A percentile compares a stretch with the other conserved stretches of the same genome.
phyloP scores from a whole-genome alignment of 2,797 vertebrate genomes.

The Chelmon rostratus region DNA sequence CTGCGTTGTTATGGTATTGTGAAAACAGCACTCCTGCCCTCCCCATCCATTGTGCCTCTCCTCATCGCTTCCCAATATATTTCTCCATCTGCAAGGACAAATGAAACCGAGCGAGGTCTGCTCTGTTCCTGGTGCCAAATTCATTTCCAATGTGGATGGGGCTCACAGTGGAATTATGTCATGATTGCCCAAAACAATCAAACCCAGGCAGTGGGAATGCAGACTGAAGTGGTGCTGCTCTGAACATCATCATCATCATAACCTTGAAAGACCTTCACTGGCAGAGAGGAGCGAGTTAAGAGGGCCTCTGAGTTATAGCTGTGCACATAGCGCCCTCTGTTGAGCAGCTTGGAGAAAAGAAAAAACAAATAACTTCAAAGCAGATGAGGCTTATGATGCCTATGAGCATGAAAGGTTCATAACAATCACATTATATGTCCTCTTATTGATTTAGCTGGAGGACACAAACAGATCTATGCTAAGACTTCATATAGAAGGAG shows the following conservation, averaged over 20 bases:
- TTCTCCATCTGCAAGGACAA: conserved; percentile 68
- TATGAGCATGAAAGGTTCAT: background rate
- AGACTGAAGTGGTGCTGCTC: conserved; percentile 62
- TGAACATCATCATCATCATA: conserved; percentile 72
- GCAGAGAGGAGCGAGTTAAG: conserved; percentile 39
- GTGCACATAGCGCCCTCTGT: conserved; percentile 70
- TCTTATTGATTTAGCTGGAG: background rate
- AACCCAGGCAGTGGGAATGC: conserved; percentile 46
- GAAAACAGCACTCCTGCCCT: conserved; percentile 31
- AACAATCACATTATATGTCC: background rate
- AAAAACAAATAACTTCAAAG: background rate
- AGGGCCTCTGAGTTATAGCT: conserved; percentile 15
- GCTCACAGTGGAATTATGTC: conserved; percentile 68
- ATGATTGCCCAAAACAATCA: conserved; percentile 72
- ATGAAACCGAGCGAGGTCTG: conserved; percentile 54
- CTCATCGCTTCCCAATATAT: conserved; percentile 51
- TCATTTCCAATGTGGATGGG: conserved; percentile 56
- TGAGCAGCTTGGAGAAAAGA: conserved; percentile 25
- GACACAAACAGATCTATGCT: background rate
- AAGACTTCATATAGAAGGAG: background rate
- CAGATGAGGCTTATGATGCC: background rate
- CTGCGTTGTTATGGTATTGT: conserved; percentile 46
- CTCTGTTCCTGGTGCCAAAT: conserved; percentile 62
- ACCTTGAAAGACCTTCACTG: conserved; percentile 86
- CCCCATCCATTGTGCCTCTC: conserved; percentile 12